Evolutionary conservation across 2,888 invertebrate species (phyloP).

Genomic region (Drosophila atroscutellata): DNA sequence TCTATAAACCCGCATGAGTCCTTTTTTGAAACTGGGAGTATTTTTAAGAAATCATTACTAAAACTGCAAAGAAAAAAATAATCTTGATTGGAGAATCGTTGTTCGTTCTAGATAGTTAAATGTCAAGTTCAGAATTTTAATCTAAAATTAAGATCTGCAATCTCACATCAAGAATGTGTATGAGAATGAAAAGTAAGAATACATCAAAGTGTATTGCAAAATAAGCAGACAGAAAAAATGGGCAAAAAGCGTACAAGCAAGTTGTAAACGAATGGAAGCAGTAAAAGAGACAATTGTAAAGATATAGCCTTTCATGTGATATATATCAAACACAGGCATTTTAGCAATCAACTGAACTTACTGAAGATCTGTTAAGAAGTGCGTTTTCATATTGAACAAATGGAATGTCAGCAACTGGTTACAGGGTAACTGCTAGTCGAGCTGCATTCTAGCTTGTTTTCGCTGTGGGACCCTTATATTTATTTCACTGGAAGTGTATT

Average conservation of each 20-base stretch:
- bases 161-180: not conserved
- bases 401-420: not conserved
- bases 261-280: not conserved
- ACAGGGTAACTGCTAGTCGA: not conserved
- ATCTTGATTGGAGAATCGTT: not conserved
- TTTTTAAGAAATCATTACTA: not conserved
- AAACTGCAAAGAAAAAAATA: not conserved
- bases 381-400: not conserved
- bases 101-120: slow-evolving; percentile 2
- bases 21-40: not conserved
- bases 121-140: not conserved
- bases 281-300: not conserved
- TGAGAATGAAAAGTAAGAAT: not conserved
- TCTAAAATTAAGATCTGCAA: not conserved
- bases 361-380: not conserved
- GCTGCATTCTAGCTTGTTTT: not conserved
- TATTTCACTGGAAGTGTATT: slow-evolving; percentile 15
- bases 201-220: not conserved
- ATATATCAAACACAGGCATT: too few species aligned
- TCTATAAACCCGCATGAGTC: slow-evolving; percentile 3
- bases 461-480: not conserved
- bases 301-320: too few species aligned
- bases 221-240: not conserved
- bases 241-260: not conserved
- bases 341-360: not conserved